Evolutionary conservation across 1,140 invertebrate genomes (phyloP), one percentile per base, ranked within the genome.

Genomic region (Daktulosphaira vitifoliae): DNA sequence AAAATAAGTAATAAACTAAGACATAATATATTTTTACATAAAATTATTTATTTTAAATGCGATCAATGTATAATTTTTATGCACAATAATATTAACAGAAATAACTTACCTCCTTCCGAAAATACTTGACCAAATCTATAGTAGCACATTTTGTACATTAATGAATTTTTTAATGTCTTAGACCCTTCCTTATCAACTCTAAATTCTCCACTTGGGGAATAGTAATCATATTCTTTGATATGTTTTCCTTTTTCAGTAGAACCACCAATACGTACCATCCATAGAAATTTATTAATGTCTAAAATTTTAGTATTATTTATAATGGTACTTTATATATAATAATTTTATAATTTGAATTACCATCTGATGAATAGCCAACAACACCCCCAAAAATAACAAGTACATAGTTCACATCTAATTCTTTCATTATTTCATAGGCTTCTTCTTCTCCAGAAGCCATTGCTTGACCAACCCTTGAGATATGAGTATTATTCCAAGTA

Each of bases 401-500:
- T 15, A 98, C 94, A 78, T 98, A 98, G 76, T 97, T 90, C 7
- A 98, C 96, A 77, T 98, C 95, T 38, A 98, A 76, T 76, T 98
- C 94, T 68, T 83, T 79, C 94, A 98, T 98, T 69, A 98, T 98
- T 78, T 95, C 89, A 74, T 97, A 97, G 5, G 95, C 94, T 72
- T 91, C 89, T 68, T 97, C 92, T 78, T 98, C 96, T 3, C 87
- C 82, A 65, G 91, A 96, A 13, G 95, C 90, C 95, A 98, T 98
- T 4, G 95, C 96, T 76, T 98, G 93, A 0, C 94, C 94, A 13
- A 98, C 94, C 66, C 92, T 79, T 16, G 91, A 94, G 73, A 98
- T 98, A 75, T 98, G 96, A 7, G 95, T 97, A 77, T 98, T 98
- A 78, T 98, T 98, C 96, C 96, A 98, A 8, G 96, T 98, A 73